Evolutionary conservation across 2,113 vertebrate species (phyloP), one percentile per base, ranked within the genome.

Genomic region (Azemiops feae): DNA sequence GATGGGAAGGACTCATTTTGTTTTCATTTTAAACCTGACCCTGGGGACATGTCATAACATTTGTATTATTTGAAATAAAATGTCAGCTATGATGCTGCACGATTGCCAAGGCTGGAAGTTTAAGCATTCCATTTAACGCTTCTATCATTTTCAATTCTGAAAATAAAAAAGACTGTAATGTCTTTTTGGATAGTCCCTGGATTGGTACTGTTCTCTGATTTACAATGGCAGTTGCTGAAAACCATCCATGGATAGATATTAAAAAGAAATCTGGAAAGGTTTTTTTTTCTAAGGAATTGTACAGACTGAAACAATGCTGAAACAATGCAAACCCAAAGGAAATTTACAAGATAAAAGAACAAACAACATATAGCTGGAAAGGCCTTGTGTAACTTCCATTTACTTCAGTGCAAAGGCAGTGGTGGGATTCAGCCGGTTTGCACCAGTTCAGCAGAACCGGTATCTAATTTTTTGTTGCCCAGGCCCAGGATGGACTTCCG

Each of bases 11-110:
- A 60, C 94, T n/a, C 10, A 94, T 81, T 81, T 89, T 60, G 45
- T 90, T 97, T 97, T 98, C 96, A 96, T 95, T 97, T 97, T 97
- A 95, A 97, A 97, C 96, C 94, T 96, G 96, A 97, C 96, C 96
- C 96, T 96, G 96, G 97, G 97, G 94, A 97, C 96, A 94, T 97
- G 96, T 97, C 96, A 97, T 97, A 97, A 98, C 95, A 96, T 97
- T 96, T 97, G 96, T 96, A 97, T 97, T 97, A 96, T 95, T 92
- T 91, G 96, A 96, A 97, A 96, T 97, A 96, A 97, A 97, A 91
- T 97, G 95, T 96, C 95, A 96, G 85, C 95, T 89, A 30, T 64
- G 95, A 92, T 94, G 91, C 92, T 93, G 85, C 92, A 95, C 95
- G 95, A 96, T 95, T 96, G 97, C 96, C 97, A 92, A 86, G 94